phyloP scores from a whole-genome alignment of 2,113 vertebrate species.

The Melanostigma gelatinosum region DNA sequence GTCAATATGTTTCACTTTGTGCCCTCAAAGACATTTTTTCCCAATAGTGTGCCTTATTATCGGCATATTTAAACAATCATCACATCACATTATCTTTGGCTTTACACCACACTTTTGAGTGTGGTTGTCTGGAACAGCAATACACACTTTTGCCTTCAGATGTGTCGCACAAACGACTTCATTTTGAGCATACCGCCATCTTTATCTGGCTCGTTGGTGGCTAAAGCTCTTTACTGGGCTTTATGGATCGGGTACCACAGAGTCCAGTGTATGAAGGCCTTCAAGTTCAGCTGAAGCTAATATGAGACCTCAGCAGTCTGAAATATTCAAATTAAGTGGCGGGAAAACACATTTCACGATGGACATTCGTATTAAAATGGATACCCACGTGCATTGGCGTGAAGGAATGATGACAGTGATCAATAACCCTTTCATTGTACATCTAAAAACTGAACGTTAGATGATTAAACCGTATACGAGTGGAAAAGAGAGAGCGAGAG shows the following conservation, averaged over 20 bases:
- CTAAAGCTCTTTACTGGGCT: not conserved
- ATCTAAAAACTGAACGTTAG: not conserved
- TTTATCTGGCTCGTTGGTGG: not conserved
- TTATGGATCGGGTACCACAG: not conserved
- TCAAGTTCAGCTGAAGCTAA: not conserved
- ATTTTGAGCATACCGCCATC: not conserved
- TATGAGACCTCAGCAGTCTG: not conserved
- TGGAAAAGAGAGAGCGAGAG: not conserved
- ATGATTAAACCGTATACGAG: no score
- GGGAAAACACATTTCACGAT: not conserved
- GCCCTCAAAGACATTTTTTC: not conserved
- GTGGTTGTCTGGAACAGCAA: no score
- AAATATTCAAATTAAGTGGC: not conserved
- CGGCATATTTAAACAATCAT: slow-evolving; percentile 9
- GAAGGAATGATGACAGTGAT: not conserved
- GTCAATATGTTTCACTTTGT: not conserved
- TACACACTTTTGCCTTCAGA: not conserved
- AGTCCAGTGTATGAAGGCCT: not conserved
- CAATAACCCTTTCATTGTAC: not conserved
- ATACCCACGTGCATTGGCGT: not conserved
- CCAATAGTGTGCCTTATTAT: not conserved
- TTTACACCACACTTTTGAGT: not conserved
- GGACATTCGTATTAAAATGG: not conserved
- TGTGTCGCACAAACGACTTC: not conserved
- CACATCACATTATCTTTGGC: not conserved